Evolutionary conservation across 2,888 invertebrate genomes (phyloP).

Genomic region (Archips crataeganus): DNA sequence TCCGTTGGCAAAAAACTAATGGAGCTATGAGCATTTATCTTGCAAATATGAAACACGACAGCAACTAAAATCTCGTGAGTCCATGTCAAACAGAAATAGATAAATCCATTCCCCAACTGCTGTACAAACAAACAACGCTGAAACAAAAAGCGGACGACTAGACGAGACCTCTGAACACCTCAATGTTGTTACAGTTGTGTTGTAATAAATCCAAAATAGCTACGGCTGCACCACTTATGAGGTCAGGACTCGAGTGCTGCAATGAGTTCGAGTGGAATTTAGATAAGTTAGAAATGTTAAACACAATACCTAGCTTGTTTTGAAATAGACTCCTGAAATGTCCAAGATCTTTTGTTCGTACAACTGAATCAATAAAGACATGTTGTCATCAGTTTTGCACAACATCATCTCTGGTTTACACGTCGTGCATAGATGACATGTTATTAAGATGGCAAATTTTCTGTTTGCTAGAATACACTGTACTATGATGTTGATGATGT

Average conservation of each 20-base stretch:
- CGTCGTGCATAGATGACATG: too few species aligned
- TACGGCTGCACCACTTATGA: slow-evolving; percentile 45
- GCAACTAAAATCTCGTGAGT: background rate
- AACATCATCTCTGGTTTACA: background rate
- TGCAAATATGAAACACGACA: background rate
- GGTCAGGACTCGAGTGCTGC: slow-evolving; percentile 53
- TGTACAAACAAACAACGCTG: slow-evolving; percentile 19
- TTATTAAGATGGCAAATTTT: too few species aligned
- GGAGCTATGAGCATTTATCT: too few species aligned
- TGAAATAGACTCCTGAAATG: background rate
- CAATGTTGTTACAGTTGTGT: slow-evolving; percentile 58
- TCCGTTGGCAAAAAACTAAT: too few species aligned
- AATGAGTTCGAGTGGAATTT: slow-evolving; percentile 20
- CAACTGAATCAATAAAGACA: slow-evolving; percentile 25
- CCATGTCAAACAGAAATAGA: background rate
- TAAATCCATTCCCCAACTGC: background rate
- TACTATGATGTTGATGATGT: too few species aligned
- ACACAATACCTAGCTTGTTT: background rate
- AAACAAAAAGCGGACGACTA: slow-evolving; percentile 3
- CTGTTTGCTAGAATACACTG: too few species aligned
- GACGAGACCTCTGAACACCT: slow-evolving; percentile 47
- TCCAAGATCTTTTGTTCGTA: background rate
- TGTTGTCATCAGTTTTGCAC: background rate
- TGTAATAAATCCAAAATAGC: slow-evolving; percentile 54
- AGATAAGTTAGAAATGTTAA: slow-evolving; percentile 16